Conservation (phyloP, 1,140 invertebrate species). For the Drosophila lowei region DNA sequence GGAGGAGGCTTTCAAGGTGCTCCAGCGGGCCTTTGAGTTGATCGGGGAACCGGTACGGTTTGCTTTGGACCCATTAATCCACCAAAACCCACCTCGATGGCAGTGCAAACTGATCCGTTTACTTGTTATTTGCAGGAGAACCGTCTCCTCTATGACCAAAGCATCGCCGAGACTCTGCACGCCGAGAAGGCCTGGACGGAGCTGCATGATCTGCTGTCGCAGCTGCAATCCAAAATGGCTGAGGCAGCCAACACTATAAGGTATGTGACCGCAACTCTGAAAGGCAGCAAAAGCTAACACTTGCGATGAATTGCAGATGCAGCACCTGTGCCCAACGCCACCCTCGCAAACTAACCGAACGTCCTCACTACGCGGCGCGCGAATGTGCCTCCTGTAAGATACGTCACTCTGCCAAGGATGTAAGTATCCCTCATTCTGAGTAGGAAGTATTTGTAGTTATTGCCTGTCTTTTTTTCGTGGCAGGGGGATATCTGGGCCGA, state of each 20-base stretch:
- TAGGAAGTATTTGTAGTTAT: neutral
- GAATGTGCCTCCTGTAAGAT: conserved; percentile 95
- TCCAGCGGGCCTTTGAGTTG: conserved; percentile 96
- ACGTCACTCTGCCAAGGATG: conserved; percentile 95
- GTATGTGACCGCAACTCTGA: conserved; percentile 50
- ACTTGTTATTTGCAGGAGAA: conserved; percentile 86
- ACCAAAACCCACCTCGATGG: neutral
- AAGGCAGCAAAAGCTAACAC: neutral
- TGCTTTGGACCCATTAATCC: too few species aligned
- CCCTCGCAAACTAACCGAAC: conserved; percentile 91
- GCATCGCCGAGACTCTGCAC: conserved; percentile 89
- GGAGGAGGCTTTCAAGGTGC: conserved; percentile 97
- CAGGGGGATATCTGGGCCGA: conserved; percentile 98
- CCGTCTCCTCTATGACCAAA: conserved; percentile 89
- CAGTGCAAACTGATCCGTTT: conserved; percentile 2
- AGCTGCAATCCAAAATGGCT: conserved; percentile 96
- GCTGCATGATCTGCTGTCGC: conserved; percentile 90
- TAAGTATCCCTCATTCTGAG: conserved; percentile 71
- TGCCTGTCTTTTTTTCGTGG: neutral
- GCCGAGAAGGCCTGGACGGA: conserved; percentile 93
- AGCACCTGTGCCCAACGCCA: conserved; percentile 96
- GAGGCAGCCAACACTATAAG: conserved; percentile 95
- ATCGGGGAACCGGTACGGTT: conserved; percentile 93
- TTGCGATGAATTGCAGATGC: conserved; percentile 85
- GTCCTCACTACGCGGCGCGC: conserved; percentile 94